phyloP scores from a whole-genome alignment of 2,113 vertebrate genomes.

The Platysternon megacephalum region DNA sequence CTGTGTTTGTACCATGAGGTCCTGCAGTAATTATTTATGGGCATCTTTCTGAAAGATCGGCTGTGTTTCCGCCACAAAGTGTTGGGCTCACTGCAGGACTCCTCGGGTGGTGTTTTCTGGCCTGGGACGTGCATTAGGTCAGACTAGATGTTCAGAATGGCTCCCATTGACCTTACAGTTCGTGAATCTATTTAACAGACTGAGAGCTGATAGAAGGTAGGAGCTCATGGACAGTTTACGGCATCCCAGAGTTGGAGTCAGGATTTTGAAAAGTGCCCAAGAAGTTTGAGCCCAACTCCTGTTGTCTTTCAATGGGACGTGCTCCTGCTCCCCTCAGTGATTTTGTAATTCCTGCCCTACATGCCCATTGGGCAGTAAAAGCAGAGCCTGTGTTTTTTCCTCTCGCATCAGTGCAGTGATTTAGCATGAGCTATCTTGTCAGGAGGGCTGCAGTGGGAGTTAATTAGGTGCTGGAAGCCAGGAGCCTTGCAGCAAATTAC shows the following conservation, averaged over 20 bases:
- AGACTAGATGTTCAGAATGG: not conserved
- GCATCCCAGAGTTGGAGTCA: not conserved
- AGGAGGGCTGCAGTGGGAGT: not conserved
- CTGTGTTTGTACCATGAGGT: not conserved
- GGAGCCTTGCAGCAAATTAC: not conserved
- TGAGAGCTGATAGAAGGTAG: not conserved
- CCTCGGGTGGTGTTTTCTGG: accelerated
- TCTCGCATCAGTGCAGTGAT: not conserved
- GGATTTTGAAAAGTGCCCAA: constrained; percentile 12
- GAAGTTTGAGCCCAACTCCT: not conserved
- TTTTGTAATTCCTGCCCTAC: not conserved
- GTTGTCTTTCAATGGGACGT: not conserved
- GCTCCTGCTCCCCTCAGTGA: not conserved
- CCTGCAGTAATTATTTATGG: not conserved
- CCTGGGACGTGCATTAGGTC: not conserved
- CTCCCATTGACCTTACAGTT: not conserved
- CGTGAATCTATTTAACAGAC: constrained; percentile 27
- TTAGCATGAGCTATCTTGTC: not conserved
- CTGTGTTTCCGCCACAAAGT: not conserved
- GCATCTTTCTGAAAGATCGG: not conserved
- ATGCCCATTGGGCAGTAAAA: not conserved
- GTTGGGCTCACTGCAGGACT: not conserved
- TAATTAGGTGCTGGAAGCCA: not conserved
- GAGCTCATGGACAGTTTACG: not conserved
- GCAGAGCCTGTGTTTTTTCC: not conserved